These are phyloP conservation scores for Halisarca cf. caerulea DNA, from an alignment of 37 sponge, comb jelly and placozoan genomes.

Conservation along the genomic window DNA sequence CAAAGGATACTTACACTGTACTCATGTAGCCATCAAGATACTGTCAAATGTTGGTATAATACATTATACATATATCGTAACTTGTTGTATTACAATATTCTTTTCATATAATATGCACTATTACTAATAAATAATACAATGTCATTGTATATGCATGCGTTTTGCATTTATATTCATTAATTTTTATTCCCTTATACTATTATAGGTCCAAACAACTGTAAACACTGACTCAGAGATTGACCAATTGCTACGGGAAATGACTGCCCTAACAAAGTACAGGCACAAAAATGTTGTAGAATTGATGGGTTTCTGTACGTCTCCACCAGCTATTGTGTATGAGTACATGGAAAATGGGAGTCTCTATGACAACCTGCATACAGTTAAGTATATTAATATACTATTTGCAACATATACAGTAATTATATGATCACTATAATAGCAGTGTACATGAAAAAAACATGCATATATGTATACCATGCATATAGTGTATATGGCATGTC, in stretches of 20 bases:
- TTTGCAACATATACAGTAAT: too few species aligned
- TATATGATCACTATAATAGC: too few species aligned
- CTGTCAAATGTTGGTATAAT: neutral
- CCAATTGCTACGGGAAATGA: neutral
- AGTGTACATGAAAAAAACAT: neutral
- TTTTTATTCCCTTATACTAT: too few species aligned
- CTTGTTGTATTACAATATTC: neutral
- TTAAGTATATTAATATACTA: neutral
- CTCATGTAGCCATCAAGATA: neutral
- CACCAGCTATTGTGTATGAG: neutral
- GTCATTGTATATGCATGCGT: too few species aligned
- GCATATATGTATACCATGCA: neutral
- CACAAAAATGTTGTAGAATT: neutral
- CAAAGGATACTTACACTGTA: neutral
- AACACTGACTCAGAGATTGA: neutral
- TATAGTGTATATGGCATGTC: neutral
- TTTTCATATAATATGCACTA: neutral
- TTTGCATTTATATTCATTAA: too few species aligned
- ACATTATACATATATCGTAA: neutral
- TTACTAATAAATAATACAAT: too few species aligned
- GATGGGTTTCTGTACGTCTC: neutral
- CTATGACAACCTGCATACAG: neutral
- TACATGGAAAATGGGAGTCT: neutral
- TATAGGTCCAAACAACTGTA: neutral
- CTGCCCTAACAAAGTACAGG: neutral